Conservation (phyloP, 2,888 invertebrate genomes). For the Campoplex capitator region DNA sequence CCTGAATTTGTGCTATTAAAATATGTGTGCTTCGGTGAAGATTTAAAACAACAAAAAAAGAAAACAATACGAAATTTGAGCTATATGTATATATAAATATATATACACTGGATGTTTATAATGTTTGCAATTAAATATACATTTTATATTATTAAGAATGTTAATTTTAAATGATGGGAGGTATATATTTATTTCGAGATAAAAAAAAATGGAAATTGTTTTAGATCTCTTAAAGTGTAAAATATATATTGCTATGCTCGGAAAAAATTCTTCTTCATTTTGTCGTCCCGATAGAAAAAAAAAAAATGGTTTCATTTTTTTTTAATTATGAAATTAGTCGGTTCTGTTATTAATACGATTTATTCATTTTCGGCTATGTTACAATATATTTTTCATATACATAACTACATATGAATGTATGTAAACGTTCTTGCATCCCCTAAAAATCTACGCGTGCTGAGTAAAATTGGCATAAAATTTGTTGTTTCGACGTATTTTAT, state of each 20-base stretch:
- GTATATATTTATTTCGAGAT: conserved; percentile 65
- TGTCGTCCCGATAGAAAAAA: conserved; percentile 6
- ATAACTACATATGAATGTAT: conserved; percentile 50
- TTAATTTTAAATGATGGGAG: conserved; percentile 66
- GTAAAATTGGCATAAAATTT: neutral
- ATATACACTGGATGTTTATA: conserved; percentile 68
- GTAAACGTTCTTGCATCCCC: conserved; percentile 41
- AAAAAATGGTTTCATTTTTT: conserved; percentile 24
- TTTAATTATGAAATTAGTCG: neutral
- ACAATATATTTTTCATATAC: conserved; percentile 56
- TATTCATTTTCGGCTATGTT: conserved; percentile 59
- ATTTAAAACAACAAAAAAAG: neutral
- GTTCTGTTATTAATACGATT: conserved; percentile 54
- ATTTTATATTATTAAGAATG: conserved; percentile 53
- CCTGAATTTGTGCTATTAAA: conserved; percentile 48
- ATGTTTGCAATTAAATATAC: conserved; percentile 68
- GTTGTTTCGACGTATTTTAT: neutral
- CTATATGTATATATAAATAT: conserved; percentile 30
- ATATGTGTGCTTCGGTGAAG: conserved; percentile 63
- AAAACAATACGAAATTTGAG: neutral
- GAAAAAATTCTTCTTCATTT: conserved; percentile 50
- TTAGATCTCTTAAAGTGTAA: conserved; percentile 61
- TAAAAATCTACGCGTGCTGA: neutral
- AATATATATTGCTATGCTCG: conserved; percentile 65
- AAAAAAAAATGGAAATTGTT: conserved; percentile 47